Evolutionary conservation across 2,888 invertebrate genomes (phyloP).

Genomic region (Tinea trinotella): DNA sequence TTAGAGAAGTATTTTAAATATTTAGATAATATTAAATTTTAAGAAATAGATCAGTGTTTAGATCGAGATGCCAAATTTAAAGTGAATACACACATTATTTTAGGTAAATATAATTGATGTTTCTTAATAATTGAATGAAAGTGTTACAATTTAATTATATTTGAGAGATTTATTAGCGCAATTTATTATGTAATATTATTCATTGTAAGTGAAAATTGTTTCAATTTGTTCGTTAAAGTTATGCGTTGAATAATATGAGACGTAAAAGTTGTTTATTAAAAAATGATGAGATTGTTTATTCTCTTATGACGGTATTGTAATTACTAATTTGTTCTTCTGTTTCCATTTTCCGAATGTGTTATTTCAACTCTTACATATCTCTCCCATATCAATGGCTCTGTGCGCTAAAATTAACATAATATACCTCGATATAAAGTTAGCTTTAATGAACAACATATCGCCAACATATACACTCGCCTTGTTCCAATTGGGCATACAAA

Average conservation of each 20-base stretch:
- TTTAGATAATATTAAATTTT: slow-evolving; percentile 53
- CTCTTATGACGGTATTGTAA: background rate
- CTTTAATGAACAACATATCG: background rate
- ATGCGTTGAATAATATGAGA: slow-evolving; percentile 50
- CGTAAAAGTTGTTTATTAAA: slow-evolving; percentile 54
- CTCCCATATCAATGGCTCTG: slow-evolving; percentile 10
- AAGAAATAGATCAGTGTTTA: slow-evolving; percentile 68
- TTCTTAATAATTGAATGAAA: slow-evolving; percentile 68
- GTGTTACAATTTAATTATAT: slow-evolving; percentile 72
- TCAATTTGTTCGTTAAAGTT: slow-evolving; percentile 72
- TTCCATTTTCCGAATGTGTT: slow-evolving; percentile 6
- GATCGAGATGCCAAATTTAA: slow-evolving; percentile 77
- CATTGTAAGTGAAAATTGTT: slow-evolving; percentile 70
- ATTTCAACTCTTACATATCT: slow-evolving; percentile 17
- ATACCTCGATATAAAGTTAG: background rate
- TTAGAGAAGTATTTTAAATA: slow-evolving; percentile 73
- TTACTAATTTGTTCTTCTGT: slow-evolving; percentile 1
- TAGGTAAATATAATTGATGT: slow-evolving; percentile 72
- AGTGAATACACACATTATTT: slow-evolving; percentile 78
- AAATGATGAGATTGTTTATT: slow-evolving; percentile 17
- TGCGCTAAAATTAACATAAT: slow-evolving; percentile 3
- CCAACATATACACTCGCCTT: background rate
- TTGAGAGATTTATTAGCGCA: slow-evolving; percentile 73
- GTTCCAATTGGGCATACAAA: background rate
- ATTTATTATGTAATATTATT: too few relatives aligned